These are phyloP conservation scores for Caranx melampygus DNA, from an alignment of 2,113 vertebrate genomes.

Conservation along the genomic window DNA sequence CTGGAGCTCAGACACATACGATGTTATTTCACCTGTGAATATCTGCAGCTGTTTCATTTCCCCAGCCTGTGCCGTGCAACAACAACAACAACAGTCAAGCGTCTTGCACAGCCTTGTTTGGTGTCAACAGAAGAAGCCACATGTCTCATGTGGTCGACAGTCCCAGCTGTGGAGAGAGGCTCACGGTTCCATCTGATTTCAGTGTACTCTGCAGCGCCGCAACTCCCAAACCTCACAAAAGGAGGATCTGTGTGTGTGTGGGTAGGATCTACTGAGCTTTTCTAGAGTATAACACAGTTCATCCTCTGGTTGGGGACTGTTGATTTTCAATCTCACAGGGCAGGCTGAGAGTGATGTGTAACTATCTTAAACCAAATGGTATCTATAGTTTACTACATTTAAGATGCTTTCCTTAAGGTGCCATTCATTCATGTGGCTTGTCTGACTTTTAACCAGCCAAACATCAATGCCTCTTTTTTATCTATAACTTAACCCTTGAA, in stretches of 20 bases:
- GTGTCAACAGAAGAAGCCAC: conserved; percentile 62
- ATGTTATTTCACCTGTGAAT: conserved; percentile 2
- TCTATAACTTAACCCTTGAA: conserved; percentile 1
- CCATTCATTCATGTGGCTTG: conserved; percentile 8
- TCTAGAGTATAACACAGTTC: conserved; percentile 29
- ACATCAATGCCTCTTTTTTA: neutral
- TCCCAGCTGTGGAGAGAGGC: conserved; percentile 60
- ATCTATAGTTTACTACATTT: neutral
- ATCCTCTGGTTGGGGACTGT: conserved; percentile 37
- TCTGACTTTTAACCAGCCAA: neutral
- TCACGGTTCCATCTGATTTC: conserved; percentile 61
- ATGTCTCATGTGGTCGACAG: conserved; percentile 64
- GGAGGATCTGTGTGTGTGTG: conserved; percentile 25
- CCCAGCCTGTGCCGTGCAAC: conserved; percentile 13
- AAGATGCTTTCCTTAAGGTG: neutral
- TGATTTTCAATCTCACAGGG: conserved; percentile 10
- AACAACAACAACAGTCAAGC: conserved; percentile 28
- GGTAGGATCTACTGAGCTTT: conserved; percentile 41
- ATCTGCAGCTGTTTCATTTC: conserved; percentile 35
- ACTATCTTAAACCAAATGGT: neutral
- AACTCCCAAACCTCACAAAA: conserved; percentile 57
- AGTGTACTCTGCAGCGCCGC: conserved; percentile 69
- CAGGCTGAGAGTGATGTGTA: neutral
- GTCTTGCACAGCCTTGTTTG: conserved; percentile 38
- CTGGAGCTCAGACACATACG: neutral